Evolutionary conservation across 2,888 invertebrate genomes (phyloP).

Genomic region (Carcina quercana): DNA sequence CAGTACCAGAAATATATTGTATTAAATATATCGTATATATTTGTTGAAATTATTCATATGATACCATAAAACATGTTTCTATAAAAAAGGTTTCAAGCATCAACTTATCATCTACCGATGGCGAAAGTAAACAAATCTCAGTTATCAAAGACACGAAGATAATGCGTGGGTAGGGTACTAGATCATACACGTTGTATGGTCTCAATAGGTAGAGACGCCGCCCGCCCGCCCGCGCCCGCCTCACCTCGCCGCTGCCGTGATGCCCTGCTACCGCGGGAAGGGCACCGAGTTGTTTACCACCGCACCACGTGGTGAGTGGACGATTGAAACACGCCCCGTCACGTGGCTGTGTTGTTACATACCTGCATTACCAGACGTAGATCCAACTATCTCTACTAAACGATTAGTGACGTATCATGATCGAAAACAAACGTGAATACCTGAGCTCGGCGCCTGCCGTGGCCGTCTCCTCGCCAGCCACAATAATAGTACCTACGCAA

Average conservation of each 20-base stretch:
- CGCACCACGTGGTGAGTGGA: slow-evolving; percentile 57
- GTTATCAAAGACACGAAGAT: too few species aligned
- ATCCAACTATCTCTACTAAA: slow-evolving; percentile 12
- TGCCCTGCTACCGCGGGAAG: slow-evolving; percentile 31
- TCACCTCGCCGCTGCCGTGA: slow-evolving; percentile 23
- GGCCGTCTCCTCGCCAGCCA: slow-evolving; percentile 47
- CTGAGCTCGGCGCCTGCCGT: slow-evolving; percentile 67
- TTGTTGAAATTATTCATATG: too few species aligned
- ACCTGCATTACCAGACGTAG: slow-evolving; percentile 32
- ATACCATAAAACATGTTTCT: too few species aligned
- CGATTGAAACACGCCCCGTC: slow-evolving; percentile 43
- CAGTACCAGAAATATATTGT: too few species aligned
- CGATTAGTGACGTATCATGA: slow-evolving; percentile 43
- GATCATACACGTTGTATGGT: too few species aligned
- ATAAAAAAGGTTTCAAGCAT: too few species aligned
- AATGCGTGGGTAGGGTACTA: too few species aligned
- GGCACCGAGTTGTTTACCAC: slow-evolving; percentile 51
- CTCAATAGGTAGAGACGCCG: too few species aligned
- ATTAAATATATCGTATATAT: too few species aligned
- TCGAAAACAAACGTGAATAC: slow-evolving; percentile 60
- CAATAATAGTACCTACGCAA: slow-evolving; percentile 29
- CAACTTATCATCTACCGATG: too few species aligned
- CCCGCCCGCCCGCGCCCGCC: slow-evolving; percentile 11
- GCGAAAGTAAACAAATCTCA: too few species aligned
- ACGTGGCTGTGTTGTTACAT: slow-evolving; percentile 51